Base-by-base conservation (phyloP, 1,140 invertebrate species). In the Danaus plexippus region DNA sequence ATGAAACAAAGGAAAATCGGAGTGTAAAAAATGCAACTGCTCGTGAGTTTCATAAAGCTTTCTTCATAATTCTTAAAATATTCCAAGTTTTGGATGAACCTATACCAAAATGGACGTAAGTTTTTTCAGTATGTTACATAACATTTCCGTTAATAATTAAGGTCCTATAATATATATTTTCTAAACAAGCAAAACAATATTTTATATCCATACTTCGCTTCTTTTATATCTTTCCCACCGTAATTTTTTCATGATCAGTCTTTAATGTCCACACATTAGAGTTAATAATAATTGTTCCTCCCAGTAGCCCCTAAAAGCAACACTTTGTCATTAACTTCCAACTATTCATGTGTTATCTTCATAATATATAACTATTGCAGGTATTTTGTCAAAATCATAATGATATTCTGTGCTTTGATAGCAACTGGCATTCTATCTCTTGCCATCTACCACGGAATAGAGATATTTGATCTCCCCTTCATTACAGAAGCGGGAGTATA, bases 401-500 rank as follows among this genome's bases (percentile, higher is more conserved):
- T 66, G 50, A n/a, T 52, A 10, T 45, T 64, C 43, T 68, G 57
- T 15, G 59, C 57, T 12, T 9, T 64, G 9, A 50, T 56, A 1
- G 68, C 63, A 6, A 15, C 69, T 4, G 40, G 13, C 4, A 15
- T 73, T 2, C 56, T 65, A 5, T 47, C 32, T 1, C 11, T 71
- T 0, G 46, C 62, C 2, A 11, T 73, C 2, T 59, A 59, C 42
- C 69, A 77, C 15, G 77, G 70, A 0, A 41, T 73, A 8, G 11
- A 56, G 1, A 64, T 51, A 7, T 58, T 63, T 0, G 69, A 82
- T 52, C 57, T 78, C 22, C 45, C 64, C 1, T 47, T 63, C n/a
- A 62, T 70, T 42, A 82, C 71, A 0, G 79, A 82, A 66, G 61
- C 55, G 0, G 74, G 66, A 2, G 68, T 69, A 0, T 82, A 82